Evolutionary conservation across 2,113 vertebrate genomes (phyloP).

Genomic region (Acanthochromis polyacanthus): DNA sequence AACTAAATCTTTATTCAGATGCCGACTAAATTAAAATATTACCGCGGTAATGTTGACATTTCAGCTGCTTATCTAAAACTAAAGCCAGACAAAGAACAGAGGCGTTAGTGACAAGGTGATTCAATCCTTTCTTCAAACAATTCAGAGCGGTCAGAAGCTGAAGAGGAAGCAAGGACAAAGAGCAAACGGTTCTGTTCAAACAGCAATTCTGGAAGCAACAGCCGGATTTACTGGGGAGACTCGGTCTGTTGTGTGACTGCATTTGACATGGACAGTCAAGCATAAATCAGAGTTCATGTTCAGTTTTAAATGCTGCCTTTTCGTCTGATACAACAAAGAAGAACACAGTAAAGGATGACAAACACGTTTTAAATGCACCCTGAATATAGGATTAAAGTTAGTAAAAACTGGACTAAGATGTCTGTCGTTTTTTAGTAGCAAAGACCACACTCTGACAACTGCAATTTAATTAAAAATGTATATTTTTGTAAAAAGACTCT

Average conservation of each 20-base stretch:
- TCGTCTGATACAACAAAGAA: too few species aligned
- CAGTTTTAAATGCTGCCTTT: too few species aligned
- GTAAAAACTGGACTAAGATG: too few species aligned
- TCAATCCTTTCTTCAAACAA: neutral
- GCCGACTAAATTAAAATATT: neutral
- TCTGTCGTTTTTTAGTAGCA: too few species aligned
- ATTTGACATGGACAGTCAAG: neutral
- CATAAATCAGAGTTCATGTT: neutral
- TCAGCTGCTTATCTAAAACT: neutral
- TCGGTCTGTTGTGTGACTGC: neutral
- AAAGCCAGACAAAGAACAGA: conserved; percentile 1
- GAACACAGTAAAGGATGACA: too few species aligned
- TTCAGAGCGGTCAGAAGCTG: conserved; percentile 1
- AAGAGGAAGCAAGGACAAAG: neutral
- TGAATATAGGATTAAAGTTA: too few species aligned
- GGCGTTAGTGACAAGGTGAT: neutral
- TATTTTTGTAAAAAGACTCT: too few species aligned
- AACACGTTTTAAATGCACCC: too few species aligned
- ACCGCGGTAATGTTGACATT: neutral
- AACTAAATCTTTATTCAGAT: neutral
- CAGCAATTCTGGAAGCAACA: neutral
- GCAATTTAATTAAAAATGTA: too few species aligned
- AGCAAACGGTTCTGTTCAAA: neutral
- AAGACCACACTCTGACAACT: too few species aligned
- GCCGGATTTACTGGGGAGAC: neutral